Evolutionary conservation across 2,113 vertebrate genomes (phyloP), one percentile per base, ranked within the genome.

Genomic region (Nesogale talazaci): DNA sequence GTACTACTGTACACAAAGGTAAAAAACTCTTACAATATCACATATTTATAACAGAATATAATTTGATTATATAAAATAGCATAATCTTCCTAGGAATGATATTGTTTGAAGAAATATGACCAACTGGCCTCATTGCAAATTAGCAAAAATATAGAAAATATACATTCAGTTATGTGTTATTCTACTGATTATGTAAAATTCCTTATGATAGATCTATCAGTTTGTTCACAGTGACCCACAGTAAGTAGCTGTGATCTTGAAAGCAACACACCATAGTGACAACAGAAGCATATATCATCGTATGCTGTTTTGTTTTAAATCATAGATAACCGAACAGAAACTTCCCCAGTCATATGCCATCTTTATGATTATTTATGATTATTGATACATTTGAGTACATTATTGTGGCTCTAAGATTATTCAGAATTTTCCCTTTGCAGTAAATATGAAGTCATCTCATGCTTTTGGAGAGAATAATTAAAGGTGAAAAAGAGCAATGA

Each of bases 51-150:
- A 72, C 23, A 4, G 15, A 67, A 19, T 80, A 29, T 65, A 80
- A 46, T 89, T 86, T 31, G 17, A 29, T 86, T 52, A 65, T 29
- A 57, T 70, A 9, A 52, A 52, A 52, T 46, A 52, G 14, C 14
- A 52, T 0, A 34, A 1, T 38, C 20, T 69, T 90, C 22, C 67
- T 65, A 27, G 77, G 34, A 9, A 70, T 70, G 6, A 77, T 38
- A 76, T 36, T 46, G 0, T 40, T 40, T 34, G 23, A 83, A 81
- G 31, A 70, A 81, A 77, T 67, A 16, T 89, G 46, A 67, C 42
- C n/a, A 89, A 92, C 15, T 25, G 10, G 72, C 20, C 20, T 91
- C 77, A 19, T 27, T 91, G 40, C 52, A 92, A 88, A 70, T 92
- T 89, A 61, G 1, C 42, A 70, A 78, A 4, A 78, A 6, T 56